Conservation (phyloP, 2,888 invertebrate species). For the Tetramorium bicarinatum region DNA sequence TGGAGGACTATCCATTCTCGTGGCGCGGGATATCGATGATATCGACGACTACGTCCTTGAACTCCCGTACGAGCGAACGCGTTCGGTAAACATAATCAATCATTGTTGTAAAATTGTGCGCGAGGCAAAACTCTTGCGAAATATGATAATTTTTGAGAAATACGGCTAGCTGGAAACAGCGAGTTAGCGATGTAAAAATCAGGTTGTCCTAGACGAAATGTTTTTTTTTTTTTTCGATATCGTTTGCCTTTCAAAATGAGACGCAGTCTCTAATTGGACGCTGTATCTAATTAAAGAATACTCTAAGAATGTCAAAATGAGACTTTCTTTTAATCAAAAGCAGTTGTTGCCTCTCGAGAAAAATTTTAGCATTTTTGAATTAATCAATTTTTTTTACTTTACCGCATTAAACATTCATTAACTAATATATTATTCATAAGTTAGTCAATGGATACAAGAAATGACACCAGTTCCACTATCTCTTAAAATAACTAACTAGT, state of each 20-base stretch:
- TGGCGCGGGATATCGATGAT: slow-evolving; percentile 5
- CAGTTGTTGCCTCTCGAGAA: background rate
- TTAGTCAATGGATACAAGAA: background rate
- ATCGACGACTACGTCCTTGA: slow-evolving; percentile 31
- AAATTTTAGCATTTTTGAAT: background rate
- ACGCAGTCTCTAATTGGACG: no score
- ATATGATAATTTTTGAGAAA: background rate
- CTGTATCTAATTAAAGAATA: background rate
- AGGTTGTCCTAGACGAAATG: background rate
- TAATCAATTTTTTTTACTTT: background rate
- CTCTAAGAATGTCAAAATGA: background rate
- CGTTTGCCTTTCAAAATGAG: background rate
- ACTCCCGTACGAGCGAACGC: slow-evolving; percentile 26
- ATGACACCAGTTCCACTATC: background rate
- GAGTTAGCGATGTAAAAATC: background rate
- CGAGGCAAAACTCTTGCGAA: background rate
- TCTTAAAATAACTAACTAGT: background rate
- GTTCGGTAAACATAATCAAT: slow-evolving; percentile 29
- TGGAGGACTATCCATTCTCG: background rate
- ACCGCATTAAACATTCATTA: slow-evolving; percentile 17
- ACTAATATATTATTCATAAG: slow-evolving; percentile 1
- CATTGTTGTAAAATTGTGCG: background rate
- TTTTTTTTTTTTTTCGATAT: background rate
- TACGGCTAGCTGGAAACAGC: background rate
- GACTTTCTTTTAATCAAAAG: background rate